phyloP scores from a whole-genome alignment of 2,113 vertebrate genomes.

The Chaetodon auriga region DNA sequence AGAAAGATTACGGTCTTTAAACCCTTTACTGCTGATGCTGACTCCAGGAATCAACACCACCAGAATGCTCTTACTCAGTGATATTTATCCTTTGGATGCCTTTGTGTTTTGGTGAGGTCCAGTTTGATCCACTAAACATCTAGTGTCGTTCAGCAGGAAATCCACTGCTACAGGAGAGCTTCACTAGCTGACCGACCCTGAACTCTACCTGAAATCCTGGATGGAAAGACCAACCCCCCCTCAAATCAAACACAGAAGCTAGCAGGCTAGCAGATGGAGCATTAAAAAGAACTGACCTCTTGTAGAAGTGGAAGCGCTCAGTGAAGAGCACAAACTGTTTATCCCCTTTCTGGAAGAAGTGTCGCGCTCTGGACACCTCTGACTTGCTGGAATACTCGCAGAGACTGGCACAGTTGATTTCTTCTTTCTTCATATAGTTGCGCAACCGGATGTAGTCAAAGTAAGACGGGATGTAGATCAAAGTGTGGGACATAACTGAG shows the following conservation, averaged over 20 bases:
- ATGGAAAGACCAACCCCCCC: neutral
- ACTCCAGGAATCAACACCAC: neutral
- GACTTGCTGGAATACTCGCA: slow-evolving; percentile 92
- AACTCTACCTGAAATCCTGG: neutral
- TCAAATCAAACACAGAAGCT: neutral
- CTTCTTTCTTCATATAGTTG: slow-evolving; percentile 95
- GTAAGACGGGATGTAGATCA: slow-evolving; percentile 94
- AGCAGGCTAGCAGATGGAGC: neutral
- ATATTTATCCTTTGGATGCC: neutral
- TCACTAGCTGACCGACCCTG: neutral
- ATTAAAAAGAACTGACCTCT: slow-evolving; percentile 85
- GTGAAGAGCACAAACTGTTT: slow-evolving; percentile 94
- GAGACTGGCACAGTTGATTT: slow-evolving; percentile 89
- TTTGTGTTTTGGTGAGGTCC: neutral
- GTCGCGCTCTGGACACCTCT: slow-evolving; percentile 88
- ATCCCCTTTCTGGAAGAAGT: slow-evolving; percentile 91
- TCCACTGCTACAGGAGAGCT: neutral
- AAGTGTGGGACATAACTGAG: slow-evolving; percentile 95
- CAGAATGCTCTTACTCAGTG: neutral
- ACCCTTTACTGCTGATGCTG: neutral
- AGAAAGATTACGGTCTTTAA: slow-evolving; percentile 11
- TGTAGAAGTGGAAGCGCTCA: slow-evolving; percentile 98
- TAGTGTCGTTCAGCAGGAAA: neutral
- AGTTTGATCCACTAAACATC: neutral
- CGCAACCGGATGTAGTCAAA: slow-evolving; percentile 96